Evolutionary conservation across 1,140 invertebrate genomes (phyloP).

Genomic region (Meteorus sp.): DNA sequence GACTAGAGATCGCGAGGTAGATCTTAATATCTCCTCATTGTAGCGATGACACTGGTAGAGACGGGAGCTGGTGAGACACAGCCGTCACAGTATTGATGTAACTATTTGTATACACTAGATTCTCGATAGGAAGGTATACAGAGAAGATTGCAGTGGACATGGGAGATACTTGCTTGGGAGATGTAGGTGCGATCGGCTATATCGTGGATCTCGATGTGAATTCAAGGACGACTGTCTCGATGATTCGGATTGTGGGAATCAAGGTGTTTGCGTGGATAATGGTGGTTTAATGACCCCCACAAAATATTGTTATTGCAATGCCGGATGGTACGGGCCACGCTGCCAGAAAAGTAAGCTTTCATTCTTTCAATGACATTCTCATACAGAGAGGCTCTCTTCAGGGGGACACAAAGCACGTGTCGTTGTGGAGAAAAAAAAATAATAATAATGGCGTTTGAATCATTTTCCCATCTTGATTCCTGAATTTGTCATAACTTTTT

Average conservation of each 20-base stretch:
- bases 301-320: slow-evolving; percentile 86
- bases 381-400: too few species aligned
- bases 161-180: slow-evolving; percentile 75
- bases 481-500: too few species aligned
- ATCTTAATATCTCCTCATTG: too few species aligned
- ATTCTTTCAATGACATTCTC: too few species aligned
- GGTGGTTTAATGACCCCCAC: slow-evolving; percentile 77
- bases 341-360: slow-evolving; percentile 73
- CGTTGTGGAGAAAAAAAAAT: too few species aligned
- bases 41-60: too few species aligned
- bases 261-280: slow-evolving; percentile 81
- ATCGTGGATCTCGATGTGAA: slow-evolving; percentile 80
- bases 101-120: slow-evolving; percentile 44
- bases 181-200: slow-evolving; percentile 82
- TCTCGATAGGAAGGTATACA: slow-evolving; percentile 67
- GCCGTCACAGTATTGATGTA: too few species aligned
- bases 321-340: slow-evolving; percentile 80
- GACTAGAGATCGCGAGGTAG: too few species aligned
- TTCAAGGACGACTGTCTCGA: slow-evolving; percentile 82
- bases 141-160: slow-evolving; percentile 80
- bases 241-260: slow-evolving; percentile 80
- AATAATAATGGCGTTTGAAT: too few species aligned
- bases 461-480: too few species aligned
- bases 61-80: too few species aligned
- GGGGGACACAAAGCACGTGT: too few species aligned